Conservation (phyloP, 2,888 invertebrate species). For the Silvanus unidentatus region DNA sequence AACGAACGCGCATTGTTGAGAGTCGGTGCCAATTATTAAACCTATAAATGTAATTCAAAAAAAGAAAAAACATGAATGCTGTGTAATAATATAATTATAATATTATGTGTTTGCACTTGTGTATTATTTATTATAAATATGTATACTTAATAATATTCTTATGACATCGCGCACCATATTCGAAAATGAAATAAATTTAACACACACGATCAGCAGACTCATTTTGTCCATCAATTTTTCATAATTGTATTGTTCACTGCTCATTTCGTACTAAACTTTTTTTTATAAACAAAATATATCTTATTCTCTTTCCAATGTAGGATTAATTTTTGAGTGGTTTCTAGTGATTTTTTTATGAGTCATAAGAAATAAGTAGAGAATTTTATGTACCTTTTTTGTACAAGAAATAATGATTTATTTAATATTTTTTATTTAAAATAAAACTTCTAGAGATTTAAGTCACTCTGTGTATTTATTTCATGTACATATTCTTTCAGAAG, state of each 20-base stretch:
- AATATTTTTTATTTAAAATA: constrained; percentile 38
- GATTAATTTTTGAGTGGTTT: constrained; percentile 41
- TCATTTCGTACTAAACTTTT: constrained; percentile 17
- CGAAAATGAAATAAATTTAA: constrained; percentile 12
- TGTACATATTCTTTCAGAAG: too few relatives aligned
- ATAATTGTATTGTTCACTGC: constrained; percentile 23
- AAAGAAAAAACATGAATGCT: constrained; percentile 43
- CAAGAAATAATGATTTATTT: constrained; percentile 30
- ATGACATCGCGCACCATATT: constrained; percentile 39
- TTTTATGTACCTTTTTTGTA: constrained; percentile 38
- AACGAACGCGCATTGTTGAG: constrained; percentile 16
- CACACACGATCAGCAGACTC: constrained; percentile 32
- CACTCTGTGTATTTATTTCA: too few relatives aligned
- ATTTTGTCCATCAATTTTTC: constrained; percentile 25
- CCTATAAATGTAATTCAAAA: constrained; percentile 40
- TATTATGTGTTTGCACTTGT: constrained; percentile 48
- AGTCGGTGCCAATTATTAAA: constrained; percentile 48
- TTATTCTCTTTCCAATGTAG: constrained; percentile 20
- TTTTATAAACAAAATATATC: constrained; percentile 11
- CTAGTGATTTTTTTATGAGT: constrained; percentile 36
- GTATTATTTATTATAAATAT: constrained; percentile 38
- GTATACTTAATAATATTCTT: constrained; percentile 40
- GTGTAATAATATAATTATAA: constrained; percentile 49
- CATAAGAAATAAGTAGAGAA: constrained; percentile 34
- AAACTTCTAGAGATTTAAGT: constrained; percentile 34